Evolutionary conservation across 2,888 invertebrate species (phyloP).

Genomic region (Eilema sororculum): DNA sequence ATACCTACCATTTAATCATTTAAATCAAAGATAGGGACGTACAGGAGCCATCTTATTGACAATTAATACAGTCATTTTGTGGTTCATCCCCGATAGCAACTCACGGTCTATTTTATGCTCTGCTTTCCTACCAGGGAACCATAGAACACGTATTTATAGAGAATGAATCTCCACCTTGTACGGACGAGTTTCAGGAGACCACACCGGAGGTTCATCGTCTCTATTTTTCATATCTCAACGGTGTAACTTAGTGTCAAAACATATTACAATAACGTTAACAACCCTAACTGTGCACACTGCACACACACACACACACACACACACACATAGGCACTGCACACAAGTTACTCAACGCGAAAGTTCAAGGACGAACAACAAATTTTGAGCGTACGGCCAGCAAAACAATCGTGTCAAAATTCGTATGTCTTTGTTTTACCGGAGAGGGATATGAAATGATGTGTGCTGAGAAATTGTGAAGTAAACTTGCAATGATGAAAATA

Average conservation of each 20-base stretch:
- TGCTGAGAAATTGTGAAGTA: conserved; percentile 27
- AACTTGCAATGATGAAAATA: conserved; percentile 20
- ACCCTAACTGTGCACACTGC: conserved; percentile 21
- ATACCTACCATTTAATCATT: too few relatives aligned
- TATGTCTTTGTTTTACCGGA: conserved; percentile 22
- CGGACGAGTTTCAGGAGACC: too few relatives aligned
- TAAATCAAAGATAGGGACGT: too few relatives aligned
- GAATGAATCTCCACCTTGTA: too few relatives aligned
- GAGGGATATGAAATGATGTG: conserved; percentile 21
- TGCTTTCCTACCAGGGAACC: too few relatives aligned
- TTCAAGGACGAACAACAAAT: conserved; percentile 46
- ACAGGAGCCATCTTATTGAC: too few relatives aligned
- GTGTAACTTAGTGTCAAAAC: neutral
- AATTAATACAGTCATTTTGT: too few relatives aligned
- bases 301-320: conserved; percentile 23
- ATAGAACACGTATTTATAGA: too few relatives aligned
- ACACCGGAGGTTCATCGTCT: too few relatives aligned
- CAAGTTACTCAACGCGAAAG: conserved; percentile 36
- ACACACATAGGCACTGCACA: conserved; percentile 19
- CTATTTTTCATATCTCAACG: too few relatives aligned
- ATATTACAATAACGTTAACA: neutral
- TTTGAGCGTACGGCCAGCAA: conserved; percentile 39
- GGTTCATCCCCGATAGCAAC: too few relatives aligned
- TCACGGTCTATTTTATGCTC: too few relatives aligned
- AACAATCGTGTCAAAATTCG: conserved; percentile 32